Percentiles rank a stretch among this genome's conserved stretches.
phyloP scores from a whole-genome alignment of 2,888 invertebrate genomes.

The Lypha dubia region DNA sequence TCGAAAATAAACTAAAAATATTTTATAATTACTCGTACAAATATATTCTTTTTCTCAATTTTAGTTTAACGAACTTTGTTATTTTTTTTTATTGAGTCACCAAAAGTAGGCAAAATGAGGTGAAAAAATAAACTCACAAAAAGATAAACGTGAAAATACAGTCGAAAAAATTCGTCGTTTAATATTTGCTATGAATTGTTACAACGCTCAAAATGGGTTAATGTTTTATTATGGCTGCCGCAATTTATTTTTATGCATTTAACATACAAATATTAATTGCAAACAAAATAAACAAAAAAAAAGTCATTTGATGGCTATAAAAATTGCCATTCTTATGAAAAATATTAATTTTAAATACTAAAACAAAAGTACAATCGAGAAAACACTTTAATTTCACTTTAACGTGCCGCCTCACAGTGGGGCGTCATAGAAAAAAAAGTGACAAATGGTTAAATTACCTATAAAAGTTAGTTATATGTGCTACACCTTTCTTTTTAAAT shows the following conservation, averaged over 20 bases:
- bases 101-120: neutral
- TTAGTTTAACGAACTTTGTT: neutral
- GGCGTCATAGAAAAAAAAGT: neutral
- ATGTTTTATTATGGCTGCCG: constrained; percentile 7
- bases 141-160: too few relatives aligned
- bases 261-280: constrained; percentile 49
- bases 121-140: too few relatives aligned
- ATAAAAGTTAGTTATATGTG: neutral
- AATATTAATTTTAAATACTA: neutral
- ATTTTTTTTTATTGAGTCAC: neutral
- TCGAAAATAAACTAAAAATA: neutral
- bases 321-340: constrained; percentile 2
- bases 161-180: too few relatives aligned
- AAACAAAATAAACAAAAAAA: constrained; percentile 54
- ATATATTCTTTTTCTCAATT: neutral
- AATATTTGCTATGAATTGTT: neutral
- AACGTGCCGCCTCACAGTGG: constrained; percentile 41
- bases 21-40: too few relatives aligned
- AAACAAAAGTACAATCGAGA: constrained; percentile 50
- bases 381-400: constrained; percentile 34
- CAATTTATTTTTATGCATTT: constrained; percentile 35
- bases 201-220: neutral
- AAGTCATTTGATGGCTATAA: constrained; percentile 8
- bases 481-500: too few relatives aligned
- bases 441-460: neutral